Evolutionary conservation across 1,140 invertebrate genomes (phyloP).

Genomic region (Drosophila mayri): DNA sequence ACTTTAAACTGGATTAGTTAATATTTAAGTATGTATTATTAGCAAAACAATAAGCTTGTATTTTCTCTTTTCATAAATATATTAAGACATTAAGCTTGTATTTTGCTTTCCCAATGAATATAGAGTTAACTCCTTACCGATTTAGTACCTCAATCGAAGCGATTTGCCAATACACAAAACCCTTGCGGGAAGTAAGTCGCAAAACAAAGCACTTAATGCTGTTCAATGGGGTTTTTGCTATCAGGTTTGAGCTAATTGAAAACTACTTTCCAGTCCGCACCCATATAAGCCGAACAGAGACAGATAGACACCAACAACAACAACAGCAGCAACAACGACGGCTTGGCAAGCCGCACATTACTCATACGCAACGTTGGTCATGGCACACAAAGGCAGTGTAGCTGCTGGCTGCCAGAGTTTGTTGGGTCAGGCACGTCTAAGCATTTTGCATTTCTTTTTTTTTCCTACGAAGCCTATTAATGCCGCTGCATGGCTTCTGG

Average conservation of each 20-base stretch:
- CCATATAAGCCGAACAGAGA: conserved; percentile 7
- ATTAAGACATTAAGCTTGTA: background rate
- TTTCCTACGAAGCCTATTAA: conserved; percentile 51
- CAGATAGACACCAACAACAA: conserved; percentile 16
- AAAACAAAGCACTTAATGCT: conserved; percentile 55
- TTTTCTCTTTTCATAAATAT: too few species aligned
- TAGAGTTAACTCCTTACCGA: background rate
- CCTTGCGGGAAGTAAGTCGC: conserved; percentile 1
- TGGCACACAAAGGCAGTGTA: conserved; percentile 44
- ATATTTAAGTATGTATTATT: background rate
- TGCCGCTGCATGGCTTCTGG: conserved; percentile 67
- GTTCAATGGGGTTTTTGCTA: conserved; percentile 39
- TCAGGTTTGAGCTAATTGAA: conserved; percentile 71
- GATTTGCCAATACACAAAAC: conserved; percentile 2
- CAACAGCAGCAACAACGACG: conserved; percentile 13
- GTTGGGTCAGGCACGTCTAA: conserved; percentile 58
- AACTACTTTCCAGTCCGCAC: conserved; percentile 63
- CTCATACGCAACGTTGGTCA: conserved; percentile 68
- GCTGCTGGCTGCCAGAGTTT: conserved; percentile 31
- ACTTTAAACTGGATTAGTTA: background rate
- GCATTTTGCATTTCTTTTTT: conserved; percentile 65
- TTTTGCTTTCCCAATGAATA: background rate
- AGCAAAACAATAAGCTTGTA: background rate
- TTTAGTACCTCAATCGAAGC: conserved; percentile 2
- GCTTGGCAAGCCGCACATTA: conserved; percentile 72